A percentile compares a stretch with the other conserved stretches of the same genome.
Evolutionary conservation across 1,140 invertebrate species (phyloP).

Genomic region (Neodiprion fabricii): DNA sequence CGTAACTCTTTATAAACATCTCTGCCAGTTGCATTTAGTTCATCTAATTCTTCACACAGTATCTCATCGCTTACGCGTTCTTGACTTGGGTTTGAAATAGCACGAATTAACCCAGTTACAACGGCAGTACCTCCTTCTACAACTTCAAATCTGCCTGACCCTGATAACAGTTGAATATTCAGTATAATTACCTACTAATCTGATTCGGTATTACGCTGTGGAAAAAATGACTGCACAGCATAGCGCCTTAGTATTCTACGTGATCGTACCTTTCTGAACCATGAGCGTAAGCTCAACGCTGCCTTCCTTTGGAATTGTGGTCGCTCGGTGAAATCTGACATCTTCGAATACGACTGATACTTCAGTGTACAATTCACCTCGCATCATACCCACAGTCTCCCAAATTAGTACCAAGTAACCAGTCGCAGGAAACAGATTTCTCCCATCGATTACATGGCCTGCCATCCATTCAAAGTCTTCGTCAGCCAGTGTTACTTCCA

Average conservation of each 20-base stretch:
- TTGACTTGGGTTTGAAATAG: constrained; percentile 55
- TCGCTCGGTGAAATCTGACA: constrained; percentile 83
- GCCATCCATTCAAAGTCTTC: constrained; percentile 77
- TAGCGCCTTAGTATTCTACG: too few relatives aligned
- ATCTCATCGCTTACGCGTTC: constrained; percentile 41
- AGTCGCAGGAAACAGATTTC: constrained; percentile 88
- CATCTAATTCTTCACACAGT: constrained; percentile 29
- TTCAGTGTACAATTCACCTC: constrained; percentile 73
- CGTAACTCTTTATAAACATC: constrained; percentile 94
- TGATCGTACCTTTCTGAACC: constrained; percentile 75
- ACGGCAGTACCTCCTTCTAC: constrained; percentile 78
- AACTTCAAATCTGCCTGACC: constrained; percentile 62
- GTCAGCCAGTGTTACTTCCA: constrained; percentile 69
- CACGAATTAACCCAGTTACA: constrained; percentile 77
- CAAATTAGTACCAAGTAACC: constrained; percentile 86
- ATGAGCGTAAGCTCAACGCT: constrained; percentile 79
- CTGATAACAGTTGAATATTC: constrained; percentile 27
- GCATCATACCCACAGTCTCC: constrained; percentile 85
- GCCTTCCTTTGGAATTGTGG: constrained; percentile 75
- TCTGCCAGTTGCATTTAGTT: constrained; percentile 62
- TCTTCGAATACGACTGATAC: constrained; percentile 87
- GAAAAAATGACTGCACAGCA: constrained; percentile 12
- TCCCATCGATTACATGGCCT: constrained; percentile 88
- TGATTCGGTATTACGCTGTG: background rate
- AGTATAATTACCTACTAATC: constrained; percentile 6